Conservation (phyloP, 2,113 vertebrate genomes). For the Platichthys flesus region DNA sequence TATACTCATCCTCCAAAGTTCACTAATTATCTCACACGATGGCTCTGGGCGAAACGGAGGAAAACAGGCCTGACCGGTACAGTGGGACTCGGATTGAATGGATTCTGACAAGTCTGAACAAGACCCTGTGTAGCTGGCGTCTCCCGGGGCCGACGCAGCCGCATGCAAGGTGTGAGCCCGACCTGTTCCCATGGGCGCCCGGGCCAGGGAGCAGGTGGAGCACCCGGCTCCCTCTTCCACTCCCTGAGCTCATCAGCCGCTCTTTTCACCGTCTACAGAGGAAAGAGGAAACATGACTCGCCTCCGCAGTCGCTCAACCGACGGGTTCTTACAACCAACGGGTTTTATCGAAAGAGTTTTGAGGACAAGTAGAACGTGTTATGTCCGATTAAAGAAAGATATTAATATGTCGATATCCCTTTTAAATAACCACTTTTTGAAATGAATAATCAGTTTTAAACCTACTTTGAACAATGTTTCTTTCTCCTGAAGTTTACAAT, state of each 20-base stretch:
- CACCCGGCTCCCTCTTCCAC: conserved; percentile 24
- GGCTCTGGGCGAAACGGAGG: conserved; percentile 54
- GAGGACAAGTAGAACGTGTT: too few species aligned
- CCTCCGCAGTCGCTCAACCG: not conserved
- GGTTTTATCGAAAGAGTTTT: too few species aligned
- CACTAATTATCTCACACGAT: conserved; percentile 57
- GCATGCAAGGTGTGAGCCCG: conserved; percentile 48
- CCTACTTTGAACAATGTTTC: too few species aligned
- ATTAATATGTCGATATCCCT: too few species aligned
- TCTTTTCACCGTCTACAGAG: conserved; percentile 26
- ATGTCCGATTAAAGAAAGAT: too few species aligned
- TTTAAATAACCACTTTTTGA: too few species aligned
- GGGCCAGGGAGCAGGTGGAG: conserved; percentile 68
- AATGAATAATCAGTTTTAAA: too few species aligned
- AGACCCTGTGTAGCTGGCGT: conserved; percentile 36
- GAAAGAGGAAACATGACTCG: not conserved
- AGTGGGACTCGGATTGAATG: conserved; percentile 49
- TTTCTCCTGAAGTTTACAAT: too few species aligned
- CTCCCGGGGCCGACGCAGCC: conserved; percentile 46
- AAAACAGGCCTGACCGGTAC: conserved; percentile 76
- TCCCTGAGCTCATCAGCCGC: conserved; percentile 57
- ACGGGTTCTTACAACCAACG: not conserved
- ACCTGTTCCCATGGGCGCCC: conserved; percentile 55
- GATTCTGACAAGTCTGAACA: conserved; percentile 72
- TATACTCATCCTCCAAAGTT: conserved; percentile 56